Conservation (phyloP, 2,888 invertebrate genomes). For the Lochmaea capreae region DNA sequence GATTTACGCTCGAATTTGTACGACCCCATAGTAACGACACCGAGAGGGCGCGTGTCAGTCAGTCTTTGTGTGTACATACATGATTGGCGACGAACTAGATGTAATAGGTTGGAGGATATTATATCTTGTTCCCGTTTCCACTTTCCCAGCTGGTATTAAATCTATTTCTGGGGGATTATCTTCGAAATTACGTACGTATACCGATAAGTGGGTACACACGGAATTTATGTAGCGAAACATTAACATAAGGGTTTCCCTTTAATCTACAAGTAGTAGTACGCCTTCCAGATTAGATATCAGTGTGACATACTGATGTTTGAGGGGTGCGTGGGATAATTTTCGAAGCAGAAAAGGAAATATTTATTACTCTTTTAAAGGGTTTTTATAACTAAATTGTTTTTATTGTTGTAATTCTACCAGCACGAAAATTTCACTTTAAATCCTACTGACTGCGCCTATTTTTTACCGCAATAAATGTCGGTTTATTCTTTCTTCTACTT, state of each 20-base stretch:
- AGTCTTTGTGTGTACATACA: conserved; percentile 27
- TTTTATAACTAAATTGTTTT: not conserved
- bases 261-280: conserved; percentile 18
- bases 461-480: not conserved
- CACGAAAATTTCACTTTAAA: not conserved
- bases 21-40: conserved; percentile 11
- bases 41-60: conserved; percentile 19
- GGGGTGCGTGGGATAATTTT: conserved; percentile 12
- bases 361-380: not conserved
- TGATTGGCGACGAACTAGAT: conserved; percentile 25
- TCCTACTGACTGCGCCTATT: not conserved
- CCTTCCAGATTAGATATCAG: conserved; percentile 22
- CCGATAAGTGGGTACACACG: conserved; percentile 25
- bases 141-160: conserved; percentile 32
- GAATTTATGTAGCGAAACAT: conserved; percentile 11
- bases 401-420: not conserved
- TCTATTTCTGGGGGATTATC: conserved; percentile 30
- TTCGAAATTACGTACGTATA: conserved; percentile 17
- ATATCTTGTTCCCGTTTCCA: conserved; percentile 29
- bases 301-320: not conserved
- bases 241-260: conserved; percentile 17
- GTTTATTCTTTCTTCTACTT: too few relatives aligned
- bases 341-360: not conserved
- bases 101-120: conserved; percentile 27
- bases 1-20: conserved; percentile 5